Evolutionary conservation across 2,113 vertebrate genomes (phyloP).

Genomic region (Lutjanus erythropterus): DNA sequence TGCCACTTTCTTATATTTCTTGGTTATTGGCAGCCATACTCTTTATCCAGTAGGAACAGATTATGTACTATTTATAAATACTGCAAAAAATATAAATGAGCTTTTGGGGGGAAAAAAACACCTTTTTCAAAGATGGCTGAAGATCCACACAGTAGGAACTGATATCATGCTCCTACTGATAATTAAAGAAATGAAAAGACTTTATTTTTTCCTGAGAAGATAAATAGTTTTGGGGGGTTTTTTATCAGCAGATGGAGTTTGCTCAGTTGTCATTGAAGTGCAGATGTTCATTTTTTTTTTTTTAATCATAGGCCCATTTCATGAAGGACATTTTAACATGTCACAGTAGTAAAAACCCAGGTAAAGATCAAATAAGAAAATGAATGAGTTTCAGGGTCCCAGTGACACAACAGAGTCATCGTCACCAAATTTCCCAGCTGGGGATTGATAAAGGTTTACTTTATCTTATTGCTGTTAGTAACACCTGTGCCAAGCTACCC

Average conservation of each 20-base stretch:
- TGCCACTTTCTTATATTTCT: neutral
- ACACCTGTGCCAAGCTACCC: too few relatives aligned
- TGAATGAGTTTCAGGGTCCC: too few relatives aligned
- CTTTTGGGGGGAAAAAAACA: neutral
- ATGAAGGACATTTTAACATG: too few relatives aligned
- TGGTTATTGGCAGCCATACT: neutral
- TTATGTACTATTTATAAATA: neutral
- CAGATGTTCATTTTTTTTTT: neutral
- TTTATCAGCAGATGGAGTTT: neutral
- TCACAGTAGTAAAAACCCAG: too few relatives aligned
- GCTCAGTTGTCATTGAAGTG: neutral
- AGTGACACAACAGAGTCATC: too few relatives aligned
- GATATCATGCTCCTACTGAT: neutral
- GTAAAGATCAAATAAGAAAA: too few relatives aligned
- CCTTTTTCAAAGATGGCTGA: neutral
- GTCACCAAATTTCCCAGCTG: too few relatives aligned
- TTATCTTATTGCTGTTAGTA: too few relatives aligned
- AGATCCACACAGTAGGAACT: neutral
- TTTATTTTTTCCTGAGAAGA: too few relatives aligned
- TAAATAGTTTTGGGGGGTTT: too few relatives aligned
- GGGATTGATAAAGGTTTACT: too few relatives aligned
- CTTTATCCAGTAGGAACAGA: neutral
- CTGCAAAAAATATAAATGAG: neutral
- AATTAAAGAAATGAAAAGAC: neutral
- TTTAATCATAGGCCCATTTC: too few relatives aligned